These are phyloP conservation scores for Propithecus deckenii DNA, from an alignment of 2,797 vertebrate genomes.

Conservation along the genomic window DNA sequence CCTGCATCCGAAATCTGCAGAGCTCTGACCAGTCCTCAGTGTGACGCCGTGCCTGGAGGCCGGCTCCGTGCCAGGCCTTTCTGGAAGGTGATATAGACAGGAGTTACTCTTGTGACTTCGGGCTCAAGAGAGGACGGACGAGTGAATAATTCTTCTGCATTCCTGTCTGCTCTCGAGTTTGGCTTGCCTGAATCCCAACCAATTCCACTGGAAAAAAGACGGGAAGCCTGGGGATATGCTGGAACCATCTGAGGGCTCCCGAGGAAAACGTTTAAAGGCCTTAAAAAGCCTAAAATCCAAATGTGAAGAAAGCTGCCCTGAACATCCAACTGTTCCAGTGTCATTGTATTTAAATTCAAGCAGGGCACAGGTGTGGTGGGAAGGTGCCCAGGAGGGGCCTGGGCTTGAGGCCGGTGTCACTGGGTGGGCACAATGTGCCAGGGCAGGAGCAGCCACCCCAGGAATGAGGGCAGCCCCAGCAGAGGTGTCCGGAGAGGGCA, in stretches of 20 bases:
- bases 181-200: not conserved
- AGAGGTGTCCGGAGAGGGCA: fast-evolving
- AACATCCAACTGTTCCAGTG: fast-evolving
- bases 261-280: not conserved
- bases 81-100: not conserved
- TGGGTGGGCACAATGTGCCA: fast-evolving
- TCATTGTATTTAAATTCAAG: fast-evolving
- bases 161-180: not conserved
- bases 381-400: too few relatives aligned
- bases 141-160: not conserved
- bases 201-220: not conserved
- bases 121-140: fast-evolving
- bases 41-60: fast-evolving
- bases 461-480: not conserved
- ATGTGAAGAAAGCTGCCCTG: not conserved
- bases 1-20: not conserved
- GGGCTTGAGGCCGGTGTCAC: fast-evolving
- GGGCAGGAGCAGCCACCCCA: not conserved
- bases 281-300: not conserved
- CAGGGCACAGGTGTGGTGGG: too few relatives aligned
- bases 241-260: not conserved
- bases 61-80: too few relatives aligned
- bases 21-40: fast-evolving
- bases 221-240: fast-evolving
- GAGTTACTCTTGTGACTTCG: not conserved